A percentile compares a stretch with the other conserved stretches of the same genome.
These are phyloP conservation scores for Drosophila subobscura DNA, from an alignment of 1,140 invertebrate genomes.

Conservation along the genomic window DNA sequence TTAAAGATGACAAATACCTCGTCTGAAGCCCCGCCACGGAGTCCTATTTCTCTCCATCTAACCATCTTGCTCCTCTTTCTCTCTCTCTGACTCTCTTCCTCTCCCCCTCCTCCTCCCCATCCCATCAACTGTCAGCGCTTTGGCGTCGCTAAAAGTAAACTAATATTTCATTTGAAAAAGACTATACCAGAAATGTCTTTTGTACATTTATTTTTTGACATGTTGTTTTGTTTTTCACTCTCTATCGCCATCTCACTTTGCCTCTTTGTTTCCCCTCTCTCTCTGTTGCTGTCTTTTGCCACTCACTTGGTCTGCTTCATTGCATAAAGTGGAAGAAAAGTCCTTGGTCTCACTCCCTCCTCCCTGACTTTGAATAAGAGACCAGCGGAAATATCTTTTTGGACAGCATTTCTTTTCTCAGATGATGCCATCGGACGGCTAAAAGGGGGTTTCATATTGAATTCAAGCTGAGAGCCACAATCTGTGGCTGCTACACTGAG, in stretches of 20 bases:
- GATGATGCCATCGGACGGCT: conserved; percentile 18
- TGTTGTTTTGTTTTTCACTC: conserved; percentile 77
- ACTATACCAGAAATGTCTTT: conserved; percentile 74
- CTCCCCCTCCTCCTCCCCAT: not conserved
- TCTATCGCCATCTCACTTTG: conserved; percentile 14
- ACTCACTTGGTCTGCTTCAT: conserved; percentile 43
- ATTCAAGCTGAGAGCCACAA: conserved; percentile 19
- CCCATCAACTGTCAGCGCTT: conserved; percentile 65
- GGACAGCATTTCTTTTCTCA: conserved; percentile 32
- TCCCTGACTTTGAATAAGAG: conserved; percentile 72
- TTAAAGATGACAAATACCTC: conserved; percentile 78
- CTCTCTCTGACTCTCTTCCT: not conserved
- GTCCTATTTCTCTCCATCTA: not conserved
- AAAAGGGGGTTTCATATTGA: too few species aligned
- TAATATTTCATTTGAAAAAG: conserved; percentile 81
- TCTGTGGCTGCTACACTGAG: conserved; percentile 1
- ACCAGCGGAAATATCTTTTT: conserved; percentile 58
- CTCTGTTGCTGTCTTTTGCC: not conserved
- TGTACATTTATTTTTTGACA: conserved; percentile 80
- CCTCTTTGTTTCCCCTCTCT: not conserved
- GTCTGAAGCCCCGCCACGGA: conserved; percentile 6
- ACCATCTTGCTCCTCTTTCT: too few species aligned
- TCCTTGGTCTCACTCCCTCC: conserved; percentile 65
- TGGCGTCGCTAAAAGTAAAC: conserved; percentile 76
- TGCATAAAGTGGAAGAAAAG: conserved; percentile 67